Base-by-base conservation (phyloP, 1,140 invertebrate genomes). In the Papilio glaucus region DNA sequence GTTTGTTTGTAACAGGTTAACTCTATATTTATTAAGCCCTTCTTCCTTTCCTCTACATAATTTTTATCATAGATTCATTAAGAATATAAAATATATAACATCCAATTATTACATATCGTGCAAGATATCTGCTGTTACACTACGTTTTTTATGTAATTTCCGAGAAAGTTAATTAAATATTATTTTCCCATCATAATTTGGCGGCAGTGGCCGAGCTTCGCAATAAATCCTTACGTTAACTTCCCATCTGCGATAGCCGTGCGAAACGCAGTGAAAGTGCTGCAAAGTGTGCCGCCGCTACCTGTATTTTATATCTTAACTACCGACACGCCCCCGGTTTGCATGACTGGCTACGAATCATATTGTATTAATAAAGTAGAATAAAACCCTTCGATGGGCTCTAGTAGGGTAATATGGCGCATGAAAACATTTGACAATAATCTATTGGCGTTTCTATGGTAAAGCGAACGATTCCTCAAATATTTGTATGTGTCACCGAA, bases 251-350 rank as follows among this genome's bases (percentile, higher is more conserved):
- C n/a, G 10, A 1, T 12, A 0, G 42, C 49, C 24, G 49, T 45
- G 42, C 21, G 49, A 57, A 26, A 57, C 21, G 3, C 49, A 65
- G 62, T 65, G 62, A 65, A 65, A 65, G 62, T 65, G 33, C 12
- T 37, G 62, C 33, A 61, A 60, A 39, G 37, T 39, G 10, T 65
- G 62, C 10, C 62, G 39, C 18, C 13, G 33, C n/a, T 65, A 65
- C 62, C 62, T 65, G 62, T 39, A 65, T 65, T 39, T 65, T 65
- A 65, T 65, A 4, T 9, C 33, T 63, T 39, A 62, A 65, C 15
- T 57, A 61, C 4, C 26, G 4, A 7, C 26, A 61, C 7, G 5
- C n/a, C 13, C 41, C 21, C 18, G 3, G 49, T 10, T 57, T 5
- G 1, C 18, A 6, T 53, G 21, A 13, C 10, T 10, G 3, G n/a